These are phyloP conservation scores for Petrocephalus microphthalmus DNA, from an alignment of 2,113 vertebrate genomes.

Conservation along the genomic window DNA sequence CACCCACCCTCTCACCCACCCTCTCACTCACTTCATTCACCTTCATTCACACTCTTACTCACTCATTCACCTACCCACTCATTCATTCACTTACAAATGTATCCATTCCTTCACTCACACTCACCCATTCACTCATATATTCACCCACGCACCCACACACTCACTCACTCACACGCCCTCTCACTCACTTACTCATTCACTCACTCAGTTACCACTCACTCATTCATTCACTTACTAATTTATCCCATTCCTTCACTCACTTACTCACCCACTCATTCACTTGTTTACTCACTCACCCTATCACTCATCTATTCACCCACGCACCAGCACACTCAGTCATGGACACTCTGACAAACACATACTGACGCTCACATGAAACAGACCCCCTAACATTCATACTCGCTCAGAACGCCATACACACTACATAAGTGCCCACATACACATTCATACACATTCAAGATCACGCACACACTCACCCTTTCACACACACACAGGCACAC, in stretches of 20 bases:
- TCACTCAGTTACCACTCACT: neutral
- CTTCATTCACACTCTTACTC: neutral
- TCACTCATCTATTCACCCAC: neutral
- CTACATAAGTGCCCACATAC: neutral
- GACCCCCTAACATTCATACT: neutral
- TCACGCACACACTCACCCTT: neutral
- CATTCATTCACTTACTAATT: neutral
- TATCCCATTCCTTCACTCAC: constrained; percentile 13
- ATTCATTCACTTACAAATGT: neutral
- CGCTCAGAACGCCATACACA: neutral
- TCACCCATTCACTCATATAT: neutral
- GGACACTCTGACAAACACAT: neutral
- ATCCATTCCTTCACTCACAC: constrained; percentile 16
- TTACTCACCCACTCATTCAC: constrained; percentile 44
- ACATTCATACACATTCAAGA: neutral
- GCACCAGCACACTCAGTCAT: neutral
- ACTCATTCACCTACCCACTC: neutral
- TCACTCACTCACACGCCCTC: neutral
- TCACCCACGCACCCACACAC: neutral
- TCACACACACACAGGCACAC: neutral
- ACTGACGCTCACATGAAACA: neutral
- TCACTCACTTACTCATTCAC: too few species aligned
- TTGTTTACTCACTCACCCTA: neutral
- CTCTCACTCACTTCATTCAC: too few species aligned
- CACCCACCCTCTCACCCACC: too few species aligned